Base-by-base conservation (phyloP, 2,888 invertebrate genomes). In the Sinopyrophorus schimmeli region DNA sequence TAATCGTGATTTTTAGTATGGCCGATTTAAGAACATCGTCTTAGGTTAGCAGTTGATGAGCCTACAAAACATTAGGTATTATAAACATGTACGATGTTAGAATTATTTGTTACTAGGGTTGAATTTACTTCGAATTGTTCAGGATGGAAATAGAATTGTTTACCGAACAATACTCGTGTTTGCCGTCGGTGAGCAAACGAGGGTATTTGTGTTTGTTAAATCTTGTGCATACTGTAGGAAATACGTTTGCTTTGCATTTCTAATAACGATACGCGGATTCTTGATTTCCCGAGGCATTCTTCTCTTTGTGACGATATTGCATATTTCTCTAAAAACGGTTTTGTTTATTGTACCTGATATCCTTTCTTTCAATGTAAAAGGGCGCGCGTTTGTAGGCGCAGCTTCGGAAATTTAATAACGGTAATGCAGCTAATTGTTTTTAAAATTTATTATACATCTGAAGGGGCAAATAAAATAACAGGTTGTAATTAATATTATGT, bases 111-210 rank as follows among this genome's bases (percentile, higher is more conserved):
- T 44, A 42, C 41, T 47, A 11, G 40, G 47, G 54, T 12, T 38
- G 44, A 49, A 54, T 55, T 55, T 54, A 53, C 46, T 54, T 46
- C 38, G 41, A 46, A 41, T 42, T 38, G 43, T 37, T 46, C 46
- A 32, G 41, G 50, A 54, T 49, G 43, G 56, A 59, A 59, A 57
- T 55, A 57, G 50, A 59, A 55, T 59, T 59, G 59, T 59, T 59
- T 54, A 57, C 57, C 39, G 52, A 57, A 57, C 57, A 59, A 59
- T 59, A 44, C 52, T 51, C 51, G 23, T 55, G 59, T 57, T 57
- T 57, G 50, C 53, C 40, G 46, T 35, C 47, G 47, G 47, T 51
- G 46, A 54, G 43, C 47, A 54, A 56, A 54, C 54, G 48, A 54
- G 54, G 41, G 53, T 55, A 52, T 59, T 59, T 55, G 55, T 50